Conservation (phyloP, 2,113 vertebrate genomes). For the Catharus fuscescens region DNA sequence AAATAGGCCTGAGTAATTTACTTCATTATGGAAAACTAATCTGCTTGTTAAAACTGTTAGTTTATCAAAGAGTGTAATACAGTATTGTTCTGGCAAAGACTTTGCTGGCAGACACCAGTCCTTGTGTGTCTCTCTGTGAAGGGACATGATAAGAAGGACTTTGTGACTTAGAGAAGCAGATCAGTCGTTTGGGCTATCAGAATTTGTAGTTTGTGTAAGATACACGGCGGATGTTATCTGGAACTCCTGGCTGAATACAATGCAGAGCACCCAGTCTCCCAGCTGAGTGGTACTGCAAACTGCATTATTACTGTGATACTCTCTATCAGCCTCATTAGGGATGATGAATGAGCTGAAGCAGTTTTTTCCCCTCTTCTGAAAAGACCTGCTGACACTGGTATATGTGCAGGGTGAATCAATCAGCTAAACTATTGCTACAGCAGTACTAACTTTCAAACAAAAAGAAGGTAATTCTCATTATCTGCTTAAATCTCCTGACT, state of each 20-base stretch:
- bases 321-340: constrained; percentile 40
- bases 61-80: neutral
- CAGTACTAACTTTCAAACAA: neutral
- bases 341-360: constrained; percentile 26
- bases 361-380: neutral
- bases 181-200: neutral
- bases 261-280: neutral
- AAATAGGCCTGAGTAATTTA: constrained; percentile 5
- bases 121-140: neutral
- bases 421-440: neutral
- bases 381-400: neutral
- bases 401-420: neutral
- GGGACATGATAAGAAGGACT: neutral
- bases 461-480: neutral
- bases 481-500: neutral
- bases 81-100: constrained; percentile 44
- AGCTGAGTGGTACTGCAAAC: neutral
- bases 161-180: neutral
- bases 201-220: constrained; percentile 31
- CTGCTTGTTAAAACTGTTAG: constrained; percentile 32
- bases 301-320: neutral
- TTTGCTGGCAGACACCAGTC: neutral
- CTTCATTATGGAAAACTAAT: constrained; percentile 29
- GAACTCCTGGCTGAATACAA: constrained; percentile 42
- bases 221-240: neutral